Base-by-base conservation (phyloP, 2,797 vertebrate genomes). In the Onychomys leucogaster region DNA sequence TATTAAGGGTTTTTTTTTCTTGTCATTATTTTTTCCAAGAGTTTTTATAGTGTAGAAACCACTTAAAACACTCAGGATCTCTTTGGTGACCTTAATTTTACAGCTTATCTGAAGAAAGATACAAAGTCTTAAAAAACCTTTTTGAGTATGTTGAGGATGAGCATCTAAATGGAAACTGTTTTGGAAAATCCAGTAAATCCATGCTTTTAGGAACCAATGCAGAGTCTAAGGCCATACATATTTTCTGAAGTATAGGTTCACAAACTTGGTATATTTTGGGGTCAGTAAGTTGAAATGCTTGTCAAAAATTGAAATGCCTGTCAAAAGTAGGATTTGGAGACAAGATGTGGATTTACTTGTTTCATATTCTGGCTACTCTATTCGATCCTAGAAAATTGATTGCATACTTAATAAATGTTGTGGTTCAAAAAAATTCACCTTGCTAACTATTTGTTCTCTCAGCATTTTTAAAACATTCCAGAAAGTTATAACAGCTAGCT, bases 61-160 rank as follows among this genome's bases (percentile, higher is more conserved):
- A 85, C 8, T 77, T 95, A 75, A 94, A 92, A 94, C 46, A 63
- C 43, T 21, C 41, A 43, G 13, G 61, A 78, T 85, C 25, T 21
- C 23, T 94, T 87, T 69, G 25, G 32, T 90, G 82, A 80, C 34
- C 2, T 11, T 90, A 78, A 83, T 85, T 94, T 94, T 76, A 37
- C 34, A 37, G 55, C 29, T 49, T 82, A 57, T 41, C 25, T 2
- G 19, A 57, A 88, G 73, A 94, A 75, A 57, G 25, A 94, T 77
- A 59, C 5, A 77, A 27, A 75, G n/a, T 10, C 46, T 81, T 63
- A 41, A 49, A 92, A 75, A 29, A 1, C n/a, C 9, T 85, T 77
- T 65, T 43, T 86, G 2, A 34, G 27, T 73, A 19, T 57, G 57
- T 5, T 41, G 16, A 59, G 37, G 69, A 27, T 88, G 16, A 32